Evolutionary conservation across 2,113 vertebrate species (phyloP), one percentile per base, ranked within the genome.

Genomic region (Notothenia rossii): DNA sequence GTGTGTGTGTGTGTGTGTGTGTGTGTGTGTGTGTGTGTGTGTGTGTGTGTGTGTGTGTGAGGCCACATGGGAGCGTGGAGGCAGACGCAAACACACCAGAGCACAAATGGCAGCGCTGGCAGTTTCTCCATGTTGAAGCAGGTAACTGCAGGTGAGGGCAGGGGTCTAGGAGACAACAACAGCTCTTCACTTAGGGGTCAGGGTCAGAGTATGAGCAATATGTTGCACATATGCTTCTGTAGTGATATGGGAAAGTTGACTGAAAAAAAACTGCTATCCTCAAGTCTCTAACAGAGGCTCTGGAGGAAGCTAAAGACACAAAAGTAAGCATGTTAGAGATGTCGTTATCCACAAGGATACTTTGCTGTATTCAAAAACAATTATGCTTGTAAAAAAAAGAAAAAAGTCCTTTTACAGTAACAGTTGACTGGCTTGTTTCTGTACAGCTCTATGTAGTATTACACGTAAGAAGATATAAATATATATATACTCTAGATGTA

Each of bases 121-220:
- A 68, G 88, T 87, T 89, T 86, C 25, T 80, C 86, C 55, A 69
- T 53, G 71, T 82, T 68, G 86, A 77, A 84, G 61, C 83, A 85
- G 75, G 86, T 92, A 81, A 85, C 91, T 90, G 86, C 86, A 87
- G 92, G 91, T 80, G 58, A 80, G 84, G 88, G 83, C 71, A 54
- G 70, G 22, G 70, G 69, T 66, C 79, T 88, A 78, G 77, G 76
- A 94, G 82, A 90, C 90, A 94, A 93, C 85, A 93, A 91, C 89
- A 89, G 61, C 85, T 82, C 82, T 84, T 90, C 79, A 88, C 75
- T 73, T 75, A 79, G 83, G 75, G 67, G 50, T 3, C 25, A 4
- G 43, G 75, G 79, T 88, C 72, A 69, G 40, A 63, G 18, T 53
- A 46, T 75, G 60, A 69, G 68, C 86, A 89, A 81, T 89, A 85